These are phyloP conservation scores for Caenorhabditis inopinata DNA, from an alignment of 1,140 invertebrate genomes.

Conservation along the genomic window DNA sequence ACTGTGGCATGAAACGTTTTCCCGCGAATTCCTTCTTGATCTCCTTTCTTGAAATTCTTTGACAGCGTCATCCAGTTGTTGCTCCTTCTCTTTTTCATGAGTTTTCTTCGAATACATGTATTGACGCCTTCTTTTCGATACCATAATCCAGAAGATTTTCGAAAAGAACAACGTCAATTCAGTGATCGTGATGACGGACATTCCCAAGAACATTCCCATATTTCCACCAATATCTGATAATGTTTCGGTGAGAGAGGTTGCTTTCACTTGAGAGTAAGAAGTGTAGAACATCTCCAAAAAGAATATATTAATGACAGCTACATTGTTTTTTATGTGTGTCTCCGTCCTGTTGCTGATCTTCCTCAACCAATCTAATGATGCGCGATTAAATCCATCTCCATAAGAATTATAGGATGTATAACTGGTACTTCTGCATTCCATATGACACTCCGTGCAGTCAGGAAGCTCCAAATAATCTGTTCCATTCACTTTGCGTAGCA, in stretches of 20 bases:
- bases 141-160: slow-evolving; percentile 32
- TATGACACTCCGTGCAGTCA: slow-evolving; percentile 12
- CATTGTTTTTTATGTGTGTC: slow-evolving; percentile 28
- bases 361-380: not conserved
- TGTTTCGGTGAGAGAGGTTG: slow-evolving; percentile 12
- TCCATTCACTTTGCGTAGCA: slow-evolving; percentile 5
- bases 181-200: slow-evolving; percentile 32
- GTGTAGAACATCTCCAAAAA: slow-evolving; percentile 32
- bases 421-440: not conserved
- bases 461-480: slow-evolving; percentile 7
- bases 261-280: slow-evolving; percentile 27
- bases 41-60: slow-evolving; percentile 18
- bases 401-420: slow-evolving; percentile 30
- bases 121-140: slow-evolving; percentile 3
- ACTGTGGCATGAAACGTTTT: not conserved
- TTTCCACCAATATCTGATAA: slow-evolving; percentile 35
- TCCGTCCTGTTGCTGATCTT: not conserved
- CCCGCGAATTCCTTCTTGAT: slow-evolving; percentile 4
- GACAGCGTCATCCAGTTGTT: slow-evolving; percentile 12
- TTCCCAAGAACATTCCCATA: slow-evolving; percentile 39
- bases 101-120: slow-evolving; percentile 22
- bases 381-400: slow-evolving; percentile 17
- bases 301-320: slow-evolving; percentile 37
- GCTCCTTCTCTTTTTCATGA: slow-evolving; percentile 17
- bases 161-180: slow-evolving; percentile 19